Evolutionary conservation across 2,113 vertebrate genomes (phyloP), one percentile per base, ranked within the genome.

Genomic region (Baryphthengus martii): DNA sequence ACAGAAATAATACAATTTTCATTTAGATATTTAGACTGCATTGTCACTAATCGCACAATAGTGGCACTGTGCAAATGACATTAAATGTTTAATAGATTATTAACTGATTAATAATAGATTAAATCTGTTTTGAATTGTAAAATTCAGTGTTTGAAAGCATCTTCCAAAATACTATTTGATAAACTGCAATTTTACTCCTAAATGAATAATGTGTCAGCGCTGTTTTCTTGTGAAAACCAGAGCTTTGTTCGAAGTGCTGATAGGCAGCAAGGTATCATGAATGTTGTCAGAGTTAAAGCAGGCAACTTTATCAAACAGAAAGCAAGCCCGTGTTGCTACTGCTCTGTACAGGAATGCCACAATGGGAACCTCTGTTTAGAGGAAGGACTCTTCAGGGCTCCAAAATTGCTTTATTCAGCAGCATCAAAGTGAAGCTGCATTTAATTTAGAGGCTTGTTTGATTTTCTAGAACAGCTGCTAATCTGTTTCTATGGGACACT

Each of bases 351-450:
- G 53, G 72, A 95, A 88, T 82, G 83, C 39, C 61, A 65, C 50
- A 90, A 78, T 72, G 61, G 59, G 76, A 90, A 90, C 31, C 9
- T 75, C 89, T 95, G 85, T 89, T 95, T 74, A 81, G 56, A 70
- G 52, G 77, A 92, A 86, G 39, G 52, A 79, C 72, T 47, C 71
- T 67, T 33, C n/a, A 80, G 23, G 40, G 52, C 45, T 75, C 28
- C 18, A 74, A 59, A 85, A 91, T 14, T 0, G 0, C 75, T 93
- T 77, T 65, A 55, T 53, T 61, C 72, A 49, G 10, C 37, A 78
- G 25, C 88, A 81, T 93, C 83, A 95, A 89, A 96, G 56, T 45
- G 71, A 93, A 92, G 42, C 35, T 75, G 52, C 65, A 26, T 92
- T 88, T 78, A 77, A 86, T 87, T 86, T 90, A 89, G 42, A 75